A percentile compares a stretch with the other conserved stretches of the same genome.
Evolutionary conservation across 2,797 vertebrate species (phyloP).

Genomic region (Danio tinwini): DNA sequence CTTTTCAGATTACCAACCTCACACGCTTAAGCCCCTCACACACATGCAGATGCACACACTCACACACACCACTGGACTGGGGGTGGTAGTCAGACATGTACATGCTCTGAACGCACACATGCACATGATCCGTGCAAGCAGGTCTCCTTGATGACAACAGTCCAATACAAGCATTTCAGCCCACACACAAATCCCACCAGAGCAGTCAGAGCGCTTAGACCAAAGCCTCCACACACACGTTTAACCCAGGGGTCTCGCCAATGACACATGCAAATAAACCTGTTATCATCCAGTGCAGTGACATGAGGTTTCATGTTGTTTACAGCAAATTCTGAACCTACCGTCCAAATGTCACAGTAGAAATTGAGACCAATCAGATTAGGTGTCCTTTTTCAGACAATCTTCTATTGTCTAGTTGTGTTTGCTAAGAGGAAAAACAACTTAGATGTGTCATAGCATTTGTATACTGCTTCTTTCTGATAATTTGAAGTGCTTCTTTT

Average conservation of each 20-base stretch:
- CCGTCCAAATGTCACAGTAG: too few relatives aligned
- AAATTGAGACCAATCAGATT: too few relatives aligned
- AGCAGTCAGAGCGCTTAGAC: constrained; percentile 14
- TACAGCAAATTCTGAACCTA: too few relatives aligned
- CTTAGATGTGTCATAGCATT: too few relatives aligned
- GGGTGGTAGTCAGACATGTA: constrained; percentile 1
- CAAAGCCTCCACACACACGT: neutral
- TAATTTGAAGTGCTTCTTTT: too few relatives aligned
- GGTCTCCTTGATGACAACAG: constrained; percentile 23
- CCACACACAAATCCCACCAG: constrained; percentile 32
- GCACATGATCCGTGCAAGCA: neutral
- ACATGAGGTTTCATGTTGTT: too few relatives aligned
- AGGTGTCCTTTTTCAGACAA: too few relatives aligned
- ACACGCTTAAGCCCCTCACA: constrained; percentile 71
- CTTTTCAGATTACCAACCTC: constrained; percentile 81
- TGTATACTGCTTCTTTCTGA: too few relatives aligned
- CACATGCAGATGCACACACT: constrained; percentile 65
- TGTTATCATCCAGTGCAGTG: neutral
- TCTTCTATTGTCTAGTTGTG: too few relatives aligned
- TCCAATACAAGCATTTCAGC: constrained; percentile 44
- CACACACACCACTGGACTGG: constrained; percentile 8
- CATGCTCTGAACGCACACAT: constrained; percentile 8
- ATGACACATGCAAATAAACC: neutral
- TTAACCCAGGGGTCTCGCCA: neutral
- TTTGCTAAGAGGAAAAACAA: too few relatives aligned